phyloP scores from a whole-genome alignment of 2,797 vertebrate species.

The Alcedo atthis region DNA sequence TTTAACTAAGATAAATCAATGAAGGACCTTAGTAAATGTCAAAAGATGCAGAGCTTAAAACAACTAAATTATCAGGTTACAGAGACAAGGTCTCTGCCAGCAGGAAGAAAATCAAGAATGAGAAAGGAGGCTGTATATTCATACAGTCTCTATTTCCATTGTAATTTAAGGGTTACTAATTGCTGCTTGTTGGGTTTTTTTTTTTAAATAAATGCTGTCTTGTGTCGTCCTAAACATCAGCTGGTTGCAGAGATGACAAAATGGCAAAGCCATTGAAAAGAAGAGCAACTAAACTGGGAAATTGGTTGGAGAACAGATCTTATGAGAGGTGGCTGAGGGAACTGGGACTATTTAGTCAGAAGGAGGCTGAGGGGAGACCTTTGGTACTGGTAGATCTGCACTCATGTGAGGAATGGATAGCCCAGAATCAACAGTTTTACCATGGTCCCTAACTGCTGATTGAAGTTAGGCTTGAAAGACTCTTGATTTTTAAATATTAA shows the following conservation, averaged over 20 bases:
- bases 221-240: not conserved
- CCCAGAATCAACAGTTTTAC: not conserved
- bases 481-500: not conserved
- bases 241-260: not conserved
- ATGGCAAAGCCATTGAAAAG: not conserved
- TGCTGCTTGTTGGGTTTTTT: fast-evolving
- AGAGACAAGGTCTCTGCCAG: constrained; percentile 3
- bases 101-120: not conserved
- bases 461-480: not conserved
- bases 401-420: not conserved
- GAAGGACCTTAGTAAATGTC: constrained; percentile 35
- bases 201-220: not conserved
- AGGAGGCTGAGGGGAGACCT: too few species aligned
- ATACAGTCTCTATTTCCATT: not conserved
- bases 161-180: not conserved
- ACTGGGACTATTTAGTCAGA: too few species aligned
- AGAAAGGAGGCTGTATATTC: not conserved
- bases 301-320: too few species aligned
- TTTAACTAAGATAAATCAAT: constrained; percentile 63
- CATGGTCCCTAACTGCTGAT: not conserved
- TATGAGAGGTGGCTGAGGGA: too few species aligned
- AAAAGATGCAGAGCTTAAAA: constrained; percentile 37
- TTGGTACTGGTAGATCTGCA: not conserved
- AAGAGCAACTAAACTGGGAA: too few species aligned
- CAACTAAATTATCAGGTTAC: constrained; percentile 23